phyloP scores from a whole-genome alignment of 30 jellyfish, hydroid and myxozoan genomes.

The Calvadosia cruxmelitensis region DNA sequence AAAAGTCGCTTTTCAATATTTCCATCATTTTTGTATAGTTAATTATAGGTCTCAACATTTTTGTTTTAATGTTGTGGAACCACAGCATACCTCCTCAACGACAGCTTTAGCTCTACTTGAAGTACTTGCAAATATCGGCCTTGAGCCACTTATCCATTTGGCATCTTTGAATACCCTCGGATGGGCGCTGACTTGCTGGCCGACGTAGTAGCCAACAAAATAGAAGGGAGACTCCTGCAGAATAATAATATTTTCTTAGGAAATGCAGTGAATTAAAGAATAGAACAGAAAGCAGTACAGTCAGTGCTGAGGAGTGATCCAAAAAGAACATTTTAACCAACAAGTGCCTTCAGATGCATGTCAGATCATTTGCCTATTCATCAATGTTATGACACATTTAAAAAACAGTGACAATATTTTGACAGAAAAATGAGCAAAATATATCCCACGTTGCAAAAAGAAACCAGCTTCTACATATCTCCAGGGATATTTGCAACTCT shows the following conservation, averaged over 20 bases:
- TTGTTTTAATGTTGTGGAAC: background rate
- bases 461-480: too few relatives aligned
- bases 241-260: background rate
- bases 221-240: slow-evolving; percentile 59
- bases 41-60: background rate
- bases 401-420: too few relatives aligned
- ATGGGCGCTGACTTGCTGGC: slow-evolving; percentile 70
- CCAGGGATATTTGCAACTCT: too few relatives aligned
- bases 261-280: background rate
- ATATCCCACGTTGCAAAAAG: too few relatives aligned
- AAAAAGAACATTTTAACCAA: too few relatives aligned
- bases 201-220: slow-evolving; percentile 63
- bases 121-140: slow-evolving; percentile 53
- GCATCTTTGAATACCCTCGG: slow-evolving; percentile 68
- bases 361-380: too few relatives aligned
- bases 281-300: background rate
- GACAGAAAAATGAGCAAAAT: too few relatives aligned
- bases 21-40: too few relatives aligned
- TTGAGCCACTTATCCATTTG: slow-evolving; percentile 69
- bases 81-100: slow-evolving; percentile 62
- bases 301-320: background rate
- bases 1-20: too few relatives aligned
- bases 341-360: too few relatives aligned
- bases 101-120: slow-evolving; percentile 44
- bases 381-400: too few relatives aligned